A percentile compares a stretch with the other conserved stretches of the same genome.
Conservation (phyloP, 2,797 vertebrate genomes). For the Vipera latastei region DNA sequence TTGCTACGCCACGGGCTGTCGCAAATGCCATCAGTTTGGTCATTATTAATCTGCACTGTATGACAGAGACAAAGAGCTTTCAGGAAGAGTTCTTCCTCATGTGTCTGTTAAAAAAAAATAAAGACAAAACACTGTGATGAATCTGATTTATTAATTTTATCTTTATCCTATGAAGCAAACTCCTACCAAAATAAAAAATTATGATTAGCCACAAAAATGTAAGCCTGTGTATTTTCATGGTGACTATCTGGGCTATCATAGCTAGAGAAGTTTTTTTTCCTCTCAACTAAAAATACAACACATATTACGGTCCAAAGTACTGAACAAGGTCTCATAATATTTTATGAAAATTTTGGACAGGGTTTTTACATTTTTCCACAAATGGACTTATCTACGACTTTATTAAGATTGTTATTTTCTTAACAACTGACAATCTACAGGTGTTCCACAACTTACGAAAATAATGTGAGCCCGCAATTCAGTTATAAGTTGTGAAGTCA, state of each 20-base stretch:
- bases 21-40: conserved; percentile 77
- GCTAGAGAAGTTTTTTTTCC: no score
- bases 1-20: conserved; percentile 81
- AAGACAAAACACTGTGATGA: neutral
- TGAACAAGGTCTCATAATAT: neutral
- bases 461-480: neutral
- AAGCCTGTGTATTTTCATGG: neutral
- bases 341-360: neutral
- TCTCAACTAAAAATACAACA: neutral
- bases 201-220: neutral
- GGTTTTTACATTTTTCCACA: neutral
- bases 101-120: conserved; percentile 68
- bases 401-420: neutral
- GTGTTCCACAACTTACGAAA: neutral
- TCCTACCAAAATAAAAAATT: neutral
- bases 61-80: conserved; percentile 95
- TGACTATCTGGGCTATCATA: neutral
- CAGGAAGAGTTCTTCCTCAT: conserved; percentile 88
- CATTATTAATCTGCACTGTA: conserved; percentile 93
- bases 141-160: neutral
- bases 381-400: neutral
- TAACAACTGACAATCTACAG: neutral
- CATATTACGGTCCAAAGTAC: neutral
- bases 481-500: neutral
- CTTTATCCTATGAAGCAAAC: neutral